These are phyloP conservation scores for Hafferia zeledoni DNA, from an alignment of 2,797 vertebrate species.

Conservation along the genomic window DNA sequence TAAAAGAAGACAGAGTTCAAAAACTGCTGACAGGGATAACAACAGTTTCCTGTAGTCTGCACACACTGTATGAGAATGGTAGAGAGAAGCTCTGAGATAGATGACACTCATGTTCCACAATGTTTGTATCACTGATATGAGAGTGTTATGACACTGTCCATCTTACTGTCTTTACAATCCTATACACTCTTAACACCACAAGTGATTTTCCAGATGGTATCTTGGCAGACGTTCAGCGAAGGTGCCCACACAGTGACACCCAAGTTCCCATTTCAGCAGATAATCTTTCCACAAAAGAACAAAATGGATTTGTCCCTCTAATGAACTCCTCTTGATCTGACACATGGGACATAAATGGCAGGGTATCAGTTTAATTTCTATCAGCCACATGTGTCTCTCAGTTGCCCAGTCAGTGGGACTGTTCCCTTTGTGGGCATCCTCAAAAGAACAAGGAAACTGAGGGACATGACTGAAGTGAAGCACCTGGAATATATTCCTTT, in stretches of 20 bases:
- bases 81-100: neutral
- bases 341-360: neutral
- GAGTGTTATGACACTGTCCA: neutral
- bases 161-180: neutral
- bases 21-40: neutral
- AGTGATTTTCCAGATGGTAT: neutral
- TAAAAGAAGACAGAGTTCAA: neutral
- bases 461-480: neutral
- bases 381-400: neutral
- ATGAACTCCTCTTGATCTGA: neutral
- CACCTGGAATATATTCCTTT: neutral
- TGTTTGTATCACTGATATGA: neutral
- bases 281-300: neutral
- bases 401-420: neutral
- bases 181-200: neutral
- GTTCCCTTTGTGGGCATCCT: neutral
- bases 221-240: neutral
- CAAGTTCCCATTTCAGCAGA: neutral
- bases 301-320: neutral
- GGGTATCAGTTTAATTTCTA: neutral
- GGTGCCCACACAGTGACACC: neutral
- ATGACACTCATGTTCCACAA: neutral
- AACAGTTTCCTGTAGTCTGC: accelerated
- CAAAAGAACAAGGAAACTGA: neutral
- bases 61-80: accelerated